A percentile compares a stretch with the other conserved stretches of the same genome.
These are phyloP conservation scores for Macquaria ambigua DNA, from an alignment of 2,113 vertebrate genomes.

Conservation along the genomic window DNA sequence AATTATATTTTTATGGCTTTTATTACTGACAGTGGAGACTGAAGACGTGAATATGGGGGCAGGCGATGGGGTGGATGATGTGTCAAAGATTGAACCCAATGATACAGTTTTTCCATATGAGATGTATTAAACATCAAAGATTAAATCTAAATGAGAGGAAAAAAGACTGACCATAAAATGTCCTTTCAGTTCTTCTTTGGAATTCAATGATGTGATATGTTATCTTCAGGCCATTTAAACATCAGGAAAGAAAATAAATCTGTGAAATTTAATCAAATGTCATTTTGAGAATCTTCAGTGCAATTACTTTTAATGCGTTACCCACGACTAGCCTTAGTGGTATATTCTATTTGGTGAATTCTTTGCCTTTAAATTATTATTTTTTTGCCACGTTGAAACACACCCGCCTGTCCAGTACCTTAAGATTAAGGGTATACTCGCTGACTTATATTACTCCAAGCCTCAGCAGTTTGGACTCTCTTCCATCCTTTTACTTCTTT, in stretches of 20 bases:
- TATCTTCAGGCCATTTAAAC: slow-evolving; percentile 1
- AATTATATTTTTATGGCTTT: not conserved
- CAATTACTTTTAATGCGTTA: not conserved
- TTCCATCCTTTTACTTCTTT: slow-evolving; percentile 39
- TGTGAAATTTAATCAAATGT: not conserved
- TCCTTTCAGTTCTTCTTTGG: not conserved
- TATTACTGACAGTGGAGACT: not conserved
- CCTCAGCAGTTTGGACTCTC: slow-evolving; percentile 38
- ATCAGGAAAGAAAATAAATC: not conserved
- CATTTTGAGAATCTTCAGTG: not conserved
- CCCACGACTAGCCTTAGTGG: not conserved
- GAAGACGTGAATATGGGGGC: not conserved
- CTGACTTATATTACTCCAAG: slow-evolving; percentile 9
- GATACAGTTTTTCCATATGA: not conserved
- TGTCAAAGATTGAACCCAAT: not conserved
- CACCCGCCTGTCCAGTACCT: not conserved
- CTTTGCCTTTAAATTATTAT: not conserved
- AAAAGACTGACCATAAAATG: not conserved
- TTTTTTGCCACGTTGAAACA: not conserved
- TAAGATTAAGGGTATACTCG: not conserved
- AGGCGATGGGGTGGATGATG: not conserved
- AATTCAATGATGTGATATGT: not conserved
- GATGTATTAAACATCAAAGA: slow-evolving; percentile 5
- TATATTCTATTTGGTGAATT: not conserved
- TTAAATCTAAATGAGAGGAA: not conserved